Conservation (phyloP, 2,113 vertebrate genomes). For the Clarias gariepinus region DNA sequence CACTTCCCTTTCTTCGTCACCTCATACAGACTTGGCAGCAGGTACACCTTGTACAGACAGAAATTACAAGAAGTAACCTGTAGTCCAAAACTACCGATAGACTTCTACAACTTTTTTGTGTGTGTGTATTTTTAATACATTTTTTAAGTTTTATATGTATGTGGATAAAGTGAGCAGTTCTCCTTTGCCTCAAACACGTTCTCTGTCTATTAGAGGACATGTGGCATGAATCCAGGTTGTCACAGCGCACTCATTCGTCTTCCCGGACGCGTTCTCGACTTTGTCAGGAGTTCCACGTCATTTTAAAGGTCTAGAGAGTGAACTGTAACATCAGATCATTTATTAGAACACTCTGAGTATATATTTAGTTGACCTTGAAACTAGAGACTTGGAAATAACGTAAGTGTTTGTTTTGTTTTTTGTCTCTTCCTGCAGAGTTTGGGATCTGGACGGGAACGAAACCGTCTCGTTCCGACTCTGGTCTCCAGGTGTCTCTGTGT, state of each 20-base stretch:
- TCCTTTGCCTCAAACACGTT: background rate
- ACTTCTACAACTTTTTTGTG: too few species aligned
- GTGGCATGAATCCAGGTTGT: background rate
- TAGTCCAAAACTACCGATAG: background rate
- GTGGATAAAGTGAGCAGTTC: background rate
- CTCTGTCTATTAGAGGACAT: background rate
- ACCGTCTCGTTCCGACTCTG: constrained; percentile 81
- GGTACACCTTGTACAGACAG: background rate
- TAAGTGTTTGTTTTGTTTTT: constrained; percentile 7
- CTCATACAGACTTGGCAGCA: background rate
- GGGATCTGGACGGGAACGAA: constrained; percentile 89
- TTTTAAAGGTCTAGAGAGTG: background rate
- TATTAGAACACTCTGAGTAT: background rate
- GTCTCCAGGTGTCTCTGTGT: constrained; percentile 93
- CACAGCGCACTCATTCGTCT: background rate
- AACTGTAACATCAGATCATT: background rate
- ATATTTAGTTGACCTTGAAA: background rate
- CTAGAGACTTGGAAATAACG: background rate
- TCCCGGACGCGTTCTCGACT: background rate
- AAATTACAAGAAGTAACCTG: background rate
- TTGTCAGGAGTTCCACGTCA: background rate
- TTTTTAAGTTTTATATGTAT: too few species aligned
- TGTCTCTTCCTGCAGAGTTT: constrained; percentile 74
- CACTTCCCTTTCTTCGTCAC: background rate
- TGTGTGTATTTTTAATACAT: too few species aligned